Conservation (phyloP, 2,888 invertebrate genomes). For the Coenonympha glycerion region DNA sequence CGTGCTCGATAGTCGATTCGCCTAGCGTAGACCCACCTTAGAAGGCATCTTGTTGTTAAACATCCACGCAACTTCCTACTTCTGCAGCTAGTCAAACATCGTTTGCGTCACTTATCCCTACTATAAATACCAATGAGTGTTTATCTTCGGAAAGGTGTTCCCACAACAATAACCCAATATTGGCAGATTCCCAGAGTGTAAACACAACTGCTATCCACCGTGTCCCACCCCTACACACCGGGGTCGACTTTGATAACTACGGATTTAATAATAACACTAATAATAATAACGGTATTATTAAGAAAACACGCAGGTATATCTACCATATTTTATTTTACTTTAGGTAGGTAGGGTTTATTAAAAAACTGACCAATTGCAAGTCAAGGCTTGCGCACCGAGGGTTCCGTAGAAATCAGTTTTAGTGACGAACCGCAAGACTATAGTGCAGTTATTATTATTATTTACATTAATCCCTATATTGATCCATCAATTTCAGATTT, state of each 20-base stretch:
- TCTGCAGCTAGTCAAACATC: neutral
- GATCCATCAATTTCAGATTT: too few relatives aligned
- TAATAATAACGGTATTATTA: neutral
- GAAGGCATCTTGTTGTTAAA: too few relatives aligned
- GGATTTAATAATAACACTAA: conserved; percentile 1
- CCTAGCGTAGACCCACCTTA: too few relatives aligned
- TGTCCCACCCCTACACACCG: neutral
- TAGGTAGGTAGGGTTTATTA: too few relatives aligned
- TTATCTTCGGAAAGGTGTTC: conserved; percentile 4
- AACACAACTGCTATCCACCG: conserved; percentile 4
- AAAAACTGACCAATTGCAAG: too few relatives aligned
- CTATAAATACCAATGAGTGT: conserved; percentile 1
- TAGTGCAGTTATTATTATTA: too few relatives aligned
- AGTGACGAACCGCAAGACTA: too few relatives aligned
- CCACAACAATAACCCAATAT: conserved; percentile 6
- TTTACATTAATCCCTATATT: too few relatives aligned
- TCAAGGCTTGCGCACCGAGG: too few relatives aligned
- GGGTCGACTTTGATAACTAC: neutral
- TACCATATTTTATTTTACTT: too few relatives aligned
- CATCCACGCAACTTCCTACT: neutral
- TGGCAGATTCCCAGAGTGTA: conserved; percentile 11
- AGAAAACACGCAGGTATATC: neutral
- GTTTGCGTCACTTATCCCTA: neutral
- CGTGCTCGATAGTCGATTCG: too few relatives aligned
- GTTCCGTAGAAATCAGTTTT: too few relatives aligned